Conservation (phyloP, 2,797 vertebrate species). For the Eulemur coronatus region DNA sequence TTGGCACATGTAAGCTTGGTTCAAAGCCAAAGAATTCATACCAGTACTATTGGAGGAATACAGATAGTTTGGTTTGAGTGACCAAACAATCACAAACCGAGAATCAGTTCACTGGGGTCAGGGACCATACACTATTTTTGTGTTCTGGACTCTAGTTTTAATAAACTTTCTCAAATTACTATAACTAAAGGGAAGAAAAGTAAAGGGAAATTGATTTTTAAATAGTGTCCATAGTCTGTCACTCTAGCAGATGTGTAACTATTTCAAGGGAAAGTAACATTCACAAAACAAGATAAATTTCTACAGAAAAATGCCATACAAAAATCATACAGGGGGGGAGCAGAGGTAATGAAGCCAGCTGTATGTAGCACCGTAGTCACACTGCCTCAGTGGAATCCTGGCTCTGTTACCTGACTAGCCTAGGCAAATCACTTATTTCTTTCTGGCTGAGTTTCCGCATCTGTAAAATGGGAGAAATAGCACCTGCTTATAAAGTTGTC, state of each 20-base stretch:
- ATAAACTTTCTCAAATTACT: constrained; percentile 31
- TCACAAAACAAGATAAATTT: constrained; percentile 58
- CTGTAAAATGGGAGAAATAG: constrained; percentile 43
- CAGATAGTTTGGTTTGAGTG: neutral
- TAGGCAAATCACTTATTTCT: constrained; percentile 51
- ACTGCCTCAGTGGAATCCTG: constrained; percentile 39
- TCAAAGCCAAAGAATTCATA: constrained; percentile 46
- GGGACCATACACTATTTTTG: neutral
- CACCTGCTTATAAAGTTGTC: neutral
- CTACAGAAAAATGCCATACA: constrained; percentile 38
- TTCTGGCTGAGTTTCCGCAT: constrained; percentile 30
- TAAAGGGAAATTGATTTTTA: neutral
- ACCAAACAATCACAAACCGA: constrained; percentile 26
- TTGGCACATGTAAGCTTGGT: neutral
- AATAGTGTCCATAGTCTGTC: neutral
- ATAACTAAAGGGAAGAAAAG: constrained; percentile 16
- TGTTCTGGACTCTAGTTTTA: constrained; percentile 14
- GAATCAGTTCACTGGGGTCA: neutral
- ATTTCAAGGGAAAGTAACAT: neutral
- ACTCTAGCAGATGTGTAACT: neutral
- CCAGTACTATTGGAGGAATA: neutral
- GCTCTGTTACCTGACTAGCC: constrained; percentile 44
- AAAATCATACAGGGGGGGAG: constrained; percentile 12
- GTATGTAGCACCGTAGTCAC: neutral
- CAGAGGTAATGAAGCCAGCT: neutral